phyloP scores from a whole-genome alignment of 2,797 vertebrate genomes.

The Tokudaia tokunoshimensis region DNA sequence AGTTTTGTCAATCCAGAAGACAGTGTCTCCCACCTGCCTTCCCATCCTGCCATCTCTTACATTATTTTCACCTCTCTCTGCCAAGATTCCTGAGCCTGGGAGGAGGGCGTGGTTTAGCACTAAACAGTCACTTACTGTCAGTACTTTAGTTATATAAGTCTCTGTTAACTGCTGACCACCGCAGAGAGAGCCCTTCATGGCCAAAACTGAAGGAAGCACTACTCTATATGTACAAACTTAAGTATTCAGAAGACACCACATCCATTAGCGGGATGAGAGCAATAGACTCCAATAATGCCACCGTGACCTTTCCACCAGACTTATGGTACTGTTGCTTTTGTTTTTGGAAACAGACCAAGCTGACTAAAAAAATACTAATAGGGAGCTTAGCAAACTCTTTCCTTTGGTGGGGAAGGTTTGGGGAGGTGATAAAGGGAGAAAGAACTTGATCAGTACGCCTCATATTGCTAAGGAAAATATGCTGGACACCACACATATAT shows the following conservation, averaged over 20 bases:
- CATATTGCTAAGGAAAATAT: not conserved
- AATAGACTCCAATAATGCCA: not conserved
- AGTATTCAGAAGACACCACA: not conserved
- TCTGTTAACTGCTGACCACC: not conserved
- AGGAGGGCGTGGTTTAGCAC: not conserved
- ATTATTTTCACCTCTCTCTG: not conserved
- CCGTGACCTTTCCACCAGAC: not conserved
- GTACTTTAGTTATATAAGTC: too few species aligned
- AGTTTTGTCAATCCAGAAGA: not conserved
- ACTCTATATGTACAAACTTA: not conserved
- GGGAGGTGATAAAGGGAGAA: not conserved
- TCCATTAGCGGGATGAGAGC: not conserved
- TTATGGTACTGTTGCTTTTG: not conserved
- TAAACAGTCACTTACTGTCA: not conserved
- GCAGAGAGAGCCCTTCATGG: not conserved
- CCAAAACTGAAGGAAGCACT: not conserved
- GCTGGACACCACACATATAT: too few species aligned
- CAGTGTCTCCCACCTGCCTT: not conserved
- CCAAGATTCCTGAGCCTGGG: not conserved
- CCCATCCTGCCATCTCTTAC: not conserved
- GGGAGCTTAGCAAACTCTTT: not conserved
- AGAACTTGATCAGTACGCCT: not conserved
- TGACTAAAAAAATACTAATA: not conserved
- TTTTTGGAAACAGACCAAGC: not conserved
- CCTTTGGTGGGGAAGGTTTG: not conserved